Conservation (phyloP, 2,888 invertebrate genomes). For the Sphaerophoria taeniata region DNA sequence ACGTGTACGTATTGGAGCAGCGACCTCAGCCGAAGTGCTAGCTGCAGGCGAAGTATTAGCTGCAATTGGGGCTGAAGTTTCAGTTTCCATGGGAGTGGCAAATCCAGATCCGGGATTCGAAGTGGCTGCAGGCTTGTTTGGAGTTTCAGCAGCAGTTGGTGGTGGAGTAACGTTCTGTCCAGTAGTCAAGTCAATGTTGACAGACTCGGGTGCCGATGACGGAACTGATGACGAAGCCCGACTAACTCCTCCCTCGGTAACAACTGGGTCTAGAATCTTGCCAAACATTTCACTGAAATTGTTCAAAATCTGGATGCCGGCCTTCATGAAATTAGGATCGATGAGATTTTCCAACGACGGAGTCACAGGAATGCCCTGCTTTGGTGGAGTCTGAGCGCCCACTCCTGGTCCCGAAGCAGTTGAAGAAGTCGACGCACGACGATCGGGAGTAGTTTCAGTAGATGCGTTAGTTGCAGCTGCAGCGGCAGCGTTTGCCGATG, state of each 20-base stretch:
- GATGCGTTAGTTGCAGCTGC: slow-evolving; percentile 23
- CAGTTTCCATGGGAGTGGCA: slow-evolving; percentile 54
- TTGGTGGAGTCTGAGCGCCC: slow-evolving; percentile 15
- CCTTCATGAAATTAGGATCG: slow-evolving; percentile 80
- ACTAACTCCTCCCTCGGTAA: slow-evolving; percentile 48
- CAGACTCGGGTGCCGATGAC: slow-evolving; percentile 28
- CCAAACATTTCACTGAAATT: slow-evolving; percentile 82
- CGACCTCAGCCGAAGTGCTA: slow-evolving; percentile 3
- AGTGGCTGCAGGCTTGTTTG: slow-evolving; percentile 20
- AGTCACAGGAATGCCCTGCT: background rate
- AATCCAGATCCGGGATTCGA: slow-evolving; percentile 46
- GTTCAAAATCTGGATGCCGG: slow-evolving; percentile 81
- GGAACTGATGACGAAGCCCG: slow-evolving; percentile 5
- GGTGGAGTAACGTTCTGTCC: slow-evolving; percentile 38
- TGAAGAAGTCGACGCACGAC: background rate
- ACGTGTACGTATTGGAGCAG: slow-evolving; percentile 44
- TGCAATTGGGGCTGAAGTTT: slow-evolving; percentile 17
- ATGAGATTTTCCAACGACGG: slow-evolving; percentile 77
- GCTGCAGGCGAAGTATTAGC: background rate
- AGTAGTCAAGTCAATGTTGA: slow-evolving; percentile 51
- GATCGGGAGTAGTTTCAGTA: slow-evolving; percentile 57
- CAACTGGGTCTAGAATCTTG: slow-evolving; percentile 81
- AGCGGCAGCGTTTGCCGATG: slow-evolving; percentile 47
- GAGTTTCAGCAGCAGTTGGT: slow-evolving; percentile 40
- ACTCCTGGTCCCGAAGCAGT: background rate